Base-by-base conservation (phyloP, 64 coral and sea anemone genomes). In the Dendronephthya gigantea region DNA sequence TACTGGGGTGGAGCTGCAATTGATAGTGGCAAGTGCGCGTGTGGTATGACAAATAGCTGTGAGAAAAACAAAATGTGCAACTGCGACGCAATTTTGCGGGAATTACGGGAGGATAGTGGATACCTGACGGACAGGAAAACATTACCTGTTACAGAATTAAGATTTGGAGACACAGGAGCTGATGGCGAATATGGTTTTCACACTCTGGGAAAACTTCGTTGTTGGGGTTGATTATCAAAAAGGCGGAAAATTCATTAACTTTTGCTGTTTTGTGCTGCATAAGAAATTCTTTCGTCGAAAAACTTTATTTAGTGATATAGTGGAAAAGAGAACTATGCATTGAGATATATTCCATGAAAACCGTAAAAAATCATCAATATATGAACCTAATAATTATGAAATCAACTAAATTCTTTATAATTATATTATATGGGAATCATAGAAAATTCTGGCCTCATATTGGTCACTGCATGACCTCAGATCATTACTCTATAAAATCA, bases 1-100 rank as follows among this genome's bases (percentile, higher is more conserved):
- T 86, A 86, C 84, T 86, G 84, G 84, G 84, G 84, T 16, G 84
- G 84, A 49, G 84, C 84, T 5, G 55, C 38, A 39, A 23, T 38
- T 1, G 11, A 68, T 22, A 68, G 55, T 65, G 9, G 4, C 7
- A 30, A 62, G 28, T 86, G 84, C 39, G 84, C 50, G 30, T 86
- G 84, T 40, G 84, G 50, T 27, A 68, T 65, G 30, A 49, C 35
- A 17, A 9, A 68, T 38, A 51, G 28, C 4, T 86, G 84, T n/a
- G 49, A 28, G 14, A 32, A 68, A 51, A 14, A 35, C 22, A 68
- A 41, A 55, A 49, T 6, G 1, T 86, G 84, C 14, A 86, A 86
- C 35, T 86, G 84, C 13, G 84, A 86, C 16, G 27, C 49, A 7
- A 31, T 37, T 8, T 33, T 51, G 2, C 19, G 15, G 27, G 35